Evolutionary conservation across 2,113 vertebrate species (phyloP), one percentile per base, ranked within the genome.

Genomic region (Oreochromis tanganicae): DNA sequence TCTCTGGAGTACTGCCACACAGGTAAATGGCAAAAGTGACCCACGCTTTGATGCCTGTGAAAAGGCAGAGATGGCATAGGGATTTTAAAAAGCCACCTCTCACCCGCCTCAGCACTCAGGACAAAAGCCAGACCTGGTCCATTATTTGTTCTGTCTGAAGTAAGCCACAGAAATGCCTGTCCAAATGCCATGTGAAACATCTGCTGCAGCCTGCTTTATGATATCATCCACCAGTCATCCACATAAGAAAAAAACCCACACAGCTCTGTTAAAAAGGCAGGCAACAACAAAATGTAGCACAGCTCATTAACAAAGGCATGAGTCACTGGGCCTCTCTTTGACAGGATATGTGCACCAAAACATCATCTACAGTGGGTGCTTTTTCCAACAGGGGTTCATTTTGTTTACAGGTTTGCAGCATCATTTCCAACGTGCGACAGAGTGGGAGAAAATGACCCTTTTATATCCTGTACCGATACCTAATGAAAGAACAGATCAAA

Each of bases 131-230:
- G 93, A 83, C 43, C 91, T 17, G 81, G 50, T 9, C 88, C 81
- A 80, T 83, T 90, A 90, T 92, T 92, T 92, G 81, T 89, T 89
- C 81, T 90, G 63, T 48, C 56, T 86, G 89, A 93, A 91, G 83
- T 75, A 80, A 91, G 59, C 90, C 89, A 89, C 84, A 93, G 87
- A 92, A 87, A 92, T 82, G 86, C 83, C 66, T 82, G 90, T 83
- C 83, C 81, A 46, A 34, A 88, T 85, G 88, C 91, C 90, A 91
- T 82, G 57, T 82, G 73, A 87, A 89, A 90, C 91, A 92, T 91
- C 88, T 92, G 91, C 88, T 59, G 68, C 81, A 55, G 66, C 24
- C 57, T 0, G 13, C 80, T 43, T 82, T 13, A 89, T 93, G 93
- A 94, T 85, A 80, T 93, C 92, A 93, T 88, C 85, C 34, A 55